Conservation (phyloP, 2,888 invertebrate genomes). For the Aspidapion aeneum region DNA sequence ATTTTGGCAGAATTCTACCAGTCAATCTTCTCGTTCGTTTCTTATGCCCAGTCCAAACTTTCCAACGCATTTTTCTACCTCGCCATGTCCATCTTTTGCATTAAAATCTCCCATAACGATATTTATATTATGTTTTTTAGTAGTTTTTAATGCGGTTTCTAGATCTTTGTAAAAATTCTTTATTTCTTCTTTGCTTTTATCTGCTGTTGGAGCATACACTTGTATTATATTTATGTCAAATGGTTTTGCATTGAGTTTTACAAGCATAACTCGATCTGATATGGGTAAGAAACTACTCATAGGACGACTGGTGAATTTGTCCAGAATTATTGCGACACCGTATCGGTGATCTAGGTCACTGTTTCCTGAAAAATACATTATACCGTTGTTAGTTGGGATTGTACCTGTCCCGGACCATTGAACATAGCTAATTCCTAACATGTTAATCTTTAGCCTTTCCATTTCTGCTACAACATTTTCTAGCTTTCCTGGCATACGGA, state of each 20-base stretch:
- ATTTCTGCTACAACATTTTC: constrained; percentile 5
- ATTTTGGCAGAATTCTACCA: not conserved
- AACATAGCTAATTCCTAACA: not conserved
- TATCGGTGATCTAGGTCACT: not conserved
- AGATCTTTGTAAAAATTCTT: not conserved
- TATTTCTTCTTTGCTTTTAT: not conserved
- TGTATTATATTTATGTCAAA: not conserved
- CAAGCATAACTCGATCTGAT: not conserved
- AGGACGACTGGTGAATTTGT: not conserved
- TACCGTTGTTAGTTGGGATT: not conserved
- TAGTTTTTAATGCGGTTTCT: not conserved
- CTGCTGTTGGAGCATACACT: not conserved
- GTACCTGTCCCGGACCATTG: not conserved
- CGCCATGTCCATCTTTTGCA: not conserved
- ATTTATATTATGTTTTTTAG: not conserved
- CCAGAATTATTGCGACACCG: not conserved
- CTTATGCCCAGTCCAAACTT: not conserved
- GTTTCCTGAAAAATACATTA: not conserved
- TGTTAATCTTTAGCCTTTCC: not conserved
- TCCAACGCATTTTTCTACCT: not conserved
- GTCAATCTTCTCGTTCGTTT: not conserved
- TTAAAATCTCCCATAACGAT: not conserved
- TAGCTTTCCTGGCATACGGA: not conserved
- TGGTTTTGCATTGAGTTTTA: not conserved
- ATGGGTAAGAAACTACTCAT: not conserved